A percentile compares a stretch with the other conserved stretches of the same genome.
These are phyloP conservation scores for Amphimedon queenslandica DNA, from an alignment of 37 sponge, comb jelly and placozoan genomes.

Conservation along the genomic window DNA sequence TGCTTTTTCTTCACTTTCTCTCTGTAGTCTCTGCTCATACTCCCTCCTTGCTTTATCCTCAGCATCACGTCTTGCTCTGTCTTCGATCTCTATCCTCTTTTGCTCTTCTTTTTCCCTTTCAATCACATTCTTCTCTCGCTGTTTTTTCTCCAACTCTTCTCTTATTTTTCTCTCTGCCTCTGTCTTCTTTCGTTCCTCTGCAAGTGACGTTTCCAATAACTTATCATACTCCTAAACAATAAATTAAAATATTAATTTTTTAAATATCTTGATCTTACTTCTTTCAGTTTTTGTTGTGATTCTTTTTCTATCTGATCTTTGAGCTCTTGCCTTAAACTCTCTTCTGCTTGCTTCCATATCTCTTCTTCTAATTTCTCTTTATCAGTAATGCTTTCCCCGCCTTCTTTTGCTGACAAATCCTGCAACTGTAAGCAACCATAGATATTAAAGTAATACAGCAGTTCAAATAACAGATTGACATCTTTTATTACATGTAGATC, in stretches of 20 bases:
- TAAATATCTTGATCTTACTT: no score
- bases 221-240: neutral
- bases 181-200: neutral
- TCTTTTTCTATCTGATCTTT: slow-evolving; percentile 19
- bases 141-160: slow-evolving; percentile 5
- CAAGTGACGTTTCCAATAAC: neutral
- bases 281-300: slow-evolving; percentile 10
- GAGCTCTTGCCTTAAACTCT: slow-evolving; percentile 18
- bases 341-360: slow-evolving; percentile 52
- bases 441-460: no score
- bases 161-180: neutral
- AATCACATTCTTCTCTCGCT: slow-evolving; percentile 30
- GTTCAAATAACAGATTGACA: no score
- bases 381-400: no score
- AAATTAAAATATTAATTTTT: no score
- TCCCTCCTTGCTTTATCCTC: slow-evolving; percentile 50
- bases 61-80: slow-evolving; percentile 40
- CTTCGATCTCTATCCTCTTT: slow-evolving; percentile 58
- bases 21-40: slow-evolving; percentile 44
- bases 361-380: slow-evolving; percentile 52
- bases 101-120: slow-evolving; percentile 61
- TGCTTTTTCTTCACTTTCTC: slow-evolving; percentile 51
- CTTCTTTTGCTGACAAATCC: no score
- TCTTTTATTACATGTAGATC: slow-evolving; percentile 10
- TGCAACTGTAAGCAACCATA: no score